Base-by-base conservation (phyloP, 2,888 invertebrate species). In the Andrena hattorfiana region DNA sequence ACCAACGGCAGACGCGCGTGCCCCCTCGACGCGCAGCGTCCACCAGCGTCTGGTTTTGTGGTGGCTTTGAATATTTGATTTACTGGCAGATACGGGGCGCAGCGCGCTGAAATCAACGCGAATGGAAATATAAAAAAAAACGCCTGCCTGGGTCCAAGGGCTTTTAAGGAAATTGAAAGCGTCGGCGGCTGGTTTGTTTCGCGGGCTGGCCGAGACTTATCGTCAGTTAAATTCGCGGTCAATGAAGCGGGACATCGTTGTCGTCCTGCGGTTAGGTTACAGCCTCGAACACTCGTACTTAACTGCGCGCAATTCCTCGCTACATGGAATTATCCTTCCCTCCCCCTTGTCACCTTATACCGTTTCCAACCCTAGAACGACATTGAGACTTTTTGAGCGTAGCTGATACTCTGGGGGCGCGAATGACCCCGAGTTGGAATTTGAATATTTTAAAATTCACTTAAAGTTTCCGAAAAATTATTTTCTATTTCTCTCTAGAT, bases 131-230 rank as follows among this genome's bases (percentile, higher is more conserved):
- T 49, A 68, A 74, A 77, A 60, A 64, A 69, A 20, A 6, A 54
- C 23, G 60, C 32, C 35, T 49, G 72, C 67, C 74, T 66, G 59
- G 64, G 32, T 66, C 71, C 82, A 32, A 77, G 76, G 32, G 85
- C 87, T 85, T 86, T 86, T 77, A 86, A 87, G 78, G 67, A 86
- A 86, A 86, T 86, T 86, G 82, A 78, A 87, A 87, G 76, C 78
- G 76, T 71, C 74, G 64, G 48, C 71, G 49, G 74, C 48, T 48
- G 51, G 68, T 62, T 82, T 81, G 73, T 76, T 77, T 77, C 72
- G 32, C 66, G 63, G 59, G 54, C 60, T 67, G 48, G 48, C 28
- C 51, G 26, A 16, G 51, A 85, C 72, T 85, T 87, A 79, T 77
- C 74, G 74, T 69, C 83, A 48, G 74, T 79, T 83, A 88, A 77